Evolutionary conservation across 2,113 vertebrate genomes (phyloP).

Genomic region (Otolemur garnettii): DNA sequence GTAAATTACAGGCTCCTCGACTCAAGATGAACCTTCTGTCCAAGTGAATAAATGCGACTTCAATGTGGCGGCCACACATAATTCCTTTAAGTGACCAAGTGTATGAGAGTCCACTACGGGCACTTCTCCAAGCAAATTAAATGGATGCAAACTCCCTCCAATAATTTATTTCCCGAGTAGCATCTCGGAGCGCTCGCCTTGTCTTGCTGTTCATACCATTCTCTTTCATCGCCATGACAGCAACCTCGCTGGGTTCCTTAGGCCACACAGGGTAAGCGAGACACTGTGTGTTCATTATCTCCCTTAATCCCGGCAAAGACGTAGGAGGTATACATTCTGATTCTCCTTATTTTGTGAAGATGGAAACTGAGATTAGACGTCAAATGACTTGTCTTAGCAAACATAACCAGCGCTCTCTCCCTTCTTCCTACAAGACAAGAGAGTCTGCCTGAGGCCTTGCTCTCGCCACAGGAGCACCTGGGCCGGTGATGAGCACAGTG

Average conservation of each 20-base stretch:
- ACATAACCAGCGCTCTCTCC: background rate
- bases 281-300: background rate
- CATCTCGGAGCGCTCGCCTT: background rate
- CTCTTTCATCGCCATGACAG: background rate
- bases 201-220: background rate
- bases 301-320: background rate
- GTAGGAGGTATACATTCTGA: background rate
- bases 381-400: background rate
- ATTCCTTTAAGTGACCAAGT: conserved; percentile 79
- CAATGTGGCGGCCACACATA: conserved; percentile 67
- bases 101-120: conserved; percentile 63
- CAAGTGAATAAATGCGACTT: conserved; percentile 71
- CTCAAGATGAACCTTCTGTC: conserved; percentile 73
- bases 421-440: background rate
- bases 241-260: background rate
- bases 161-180: conserved; percentile 70
- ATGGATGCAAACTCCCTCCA: conserved; percentile 63
- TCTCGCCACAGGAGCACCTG: background rate
- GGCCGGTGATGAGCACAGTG: background rate
- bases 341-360: background rate
- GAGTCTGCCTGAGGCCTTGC: background rate
- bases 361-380: background rate
- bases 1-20: conserved; percentile 77
- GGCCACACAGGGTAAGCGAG: background rate
- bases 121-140: conserved; percentile 80